Conservation (phyloP, 2,888 invertebrate species). For the Fabriciana adippe region DNA sequence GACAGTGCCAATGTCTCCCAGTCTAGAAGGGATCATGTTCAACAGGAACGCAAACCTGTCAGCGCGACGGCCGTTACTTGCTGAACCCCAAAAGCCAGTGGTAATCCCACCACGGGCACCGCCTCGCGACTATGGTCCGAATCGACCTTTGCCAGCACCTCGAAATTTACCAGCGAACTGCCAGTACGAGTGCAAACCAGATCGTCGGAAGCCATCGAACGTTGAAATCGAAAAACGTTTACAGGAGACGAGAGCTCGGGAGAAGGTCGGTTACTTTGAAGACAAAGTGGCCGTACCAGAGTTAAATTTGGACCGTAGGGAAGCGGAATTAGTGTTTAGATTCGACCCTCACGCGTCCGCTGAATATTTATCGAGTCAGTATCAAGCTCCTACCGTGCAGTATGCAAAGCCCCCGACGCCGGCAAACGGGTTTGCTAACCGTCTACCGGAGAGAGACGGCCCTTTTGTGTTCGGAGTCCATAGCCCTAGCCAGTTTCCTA, state of each 20-base stretch:
- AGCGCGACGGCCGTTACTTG: slow-evolving; percentile 76
- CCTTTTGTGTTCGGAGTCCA: slow-evolving; percentile 85
- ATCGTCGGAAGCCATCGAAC: slow-evolving; percentile 77
- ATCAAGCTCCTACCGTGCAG: slow-evolving; percentile 70
- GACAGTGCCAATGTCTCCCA: slow-evolving; percentile 80
- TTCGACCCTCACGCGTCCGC: slow-evolving; percentile 75
- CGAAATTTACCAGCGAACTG: slow-evolving; percentile 59
- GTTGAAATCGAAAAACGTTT: slow-evolving; percentile 74
- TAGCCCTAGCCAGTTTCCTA: slow-evolving; percentile 77
- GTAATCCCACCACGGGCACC: slow-evolving; percentile 73
- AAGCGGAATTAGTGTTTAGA: slow-evolving; percentile 76
- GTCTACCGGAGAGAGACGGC: slow-evolving; percentile 76
- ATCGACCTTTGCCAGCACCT: slow-evolving; percentile 64
- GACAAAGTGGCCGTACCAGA: slow-evolving; percentile 74
- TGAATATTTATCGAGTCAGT: slow-evolving; percentile 72
- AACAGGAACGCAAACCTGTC: slow-evolving; percentile 75
- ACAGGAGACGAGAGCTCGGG: slow-evolving; percentile 70
- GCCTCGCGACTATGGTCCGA: slow-evolving; percentile 70
- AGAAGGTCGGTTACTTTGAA: slow-evolving; percentile 77
- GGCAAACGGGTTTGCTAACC: slow-evolving; percentile 69
- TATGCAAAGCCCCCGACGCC: slow-evolving; percentile 74
- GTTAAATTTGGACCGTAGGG: slow-evolving; percentile 70
- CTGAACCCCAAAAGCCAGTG: slow-evolving; percentile 75
- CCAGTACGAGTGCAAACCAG: slow-evolving; percentile 64
- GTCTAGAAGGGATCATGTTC: slow-evolving; percentile 78